Conservation (phyloP, 2,888 invertebrate species). For the Strigamia crassipes region DNA sequence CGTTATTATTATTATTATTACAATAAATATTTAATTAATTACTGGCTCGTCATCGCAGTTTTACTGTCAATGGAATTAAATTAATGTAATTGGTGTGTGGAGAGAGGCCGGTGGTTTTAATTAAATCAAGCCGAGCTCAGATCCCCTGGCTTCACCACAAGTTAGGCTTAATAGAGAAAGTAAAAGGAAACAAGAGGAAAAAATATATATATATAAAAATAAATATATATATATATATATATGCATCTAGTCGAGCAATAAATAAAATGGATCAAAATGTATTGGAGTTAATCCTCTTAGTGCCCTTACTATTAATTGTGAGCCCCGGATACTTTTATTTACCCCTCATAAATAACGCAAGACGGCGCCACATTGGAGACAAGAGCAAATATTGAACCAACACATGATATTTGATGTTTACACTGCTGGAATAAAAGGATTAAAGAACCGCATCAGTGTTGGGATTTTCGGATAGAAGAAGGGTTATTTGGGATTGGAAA, state of each 20-base stretch:
- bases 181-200: background rate
- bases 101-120: conserved; percentile 18
- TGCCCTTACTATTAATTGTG: conserved; percentile 28
- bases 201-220: background rate
- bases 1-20: background rate
- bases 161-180: background rate
- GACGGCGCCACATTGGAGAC: conserved; percentile 20
- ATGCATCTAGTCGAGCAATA: conserved; percentile 6
- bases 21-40: conserved; percentile 21
- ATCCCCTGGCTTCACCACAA: background rate
- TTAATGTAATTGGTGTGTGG: conserved; percentile 24
- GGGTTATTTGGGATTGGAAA: conserved; percentile 20
- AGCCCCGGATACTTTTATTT: background rate
- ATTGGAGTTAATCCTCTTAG: conserved; percentile 17
- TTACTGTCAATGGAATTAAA: conserved; percentile 12
- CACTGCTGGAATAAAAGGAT: conserved; percentile 28
- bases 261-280: conserved; percentile 33
- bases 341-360: conserved; percentile 14
- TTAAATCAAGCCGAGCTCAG: conserved; percentile 23
- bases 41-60: background rate
- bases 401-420: conserved; percentile 36
- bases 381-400: conserved; percentile 28
- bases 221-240: background rate
- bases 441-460: conserved; percentile 23
- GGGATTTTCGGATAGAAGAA: conserved; percentile 18